These are phyloP conservation scores for Carlito syrichta DNA, from an alignment of 2,113 vertebrate species.

Conservation along the genomic window DNA sequence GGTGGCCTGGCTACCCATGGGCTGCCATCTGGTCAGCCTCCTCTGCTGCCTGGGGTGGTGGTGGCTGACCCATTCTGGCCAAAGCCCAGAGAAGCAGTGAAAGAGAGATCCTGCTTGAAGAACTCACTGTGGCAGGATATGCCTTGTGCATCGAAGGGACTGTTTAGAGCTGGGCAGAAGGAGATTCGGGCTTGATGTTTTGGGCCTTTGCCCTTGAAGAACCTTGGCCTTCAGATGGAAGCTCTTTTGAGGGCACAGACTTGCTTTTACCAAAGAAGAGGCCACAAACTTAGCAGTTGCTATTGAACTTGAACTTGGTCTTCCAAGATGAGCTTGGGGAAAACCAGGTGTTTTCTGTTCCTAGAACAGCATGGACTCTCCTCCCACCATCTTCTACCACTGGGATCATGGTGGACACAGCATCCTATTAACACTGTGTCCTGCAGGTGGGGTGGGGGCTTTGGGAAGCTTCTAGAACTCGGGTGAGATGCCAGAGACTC, in stretches of 20 bases:
- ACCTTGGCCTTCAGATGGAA: not conserved
- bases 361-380: accelerated
- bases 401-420: not conserved
- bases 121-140: not conserved
- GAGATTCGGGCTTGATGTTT: not conserved
- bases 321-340: not conserved
- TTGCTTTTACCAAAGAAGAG: not conserved
- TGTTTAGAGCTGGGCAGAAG: not conserved
- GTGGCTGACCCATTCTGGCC: not conserved
- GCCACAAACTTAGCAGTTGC: not conserved
- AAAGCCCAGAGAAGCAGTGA: not conserved
- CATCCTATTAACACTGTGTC: not conserved
- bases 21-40: not conserved
- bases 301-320: not conserved
- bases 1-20: not conserved
- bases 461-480: not conserved
- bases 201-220: not conserved
- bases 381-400: accelerated
- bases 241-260: not conserved
- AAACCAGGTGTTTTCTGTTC: not conserved
- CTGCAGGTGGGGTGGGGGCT: not conserved
- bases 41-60: not conserved
- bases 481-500: not conserved
- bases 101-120: not conserved
- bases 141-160: not conserved